Evolutionary conservation across 2,888 invertebrate genomes (phyloP), one percentile per base, ranked within the genome.

Genomic region (Slavum lentiscoides): DNA sequence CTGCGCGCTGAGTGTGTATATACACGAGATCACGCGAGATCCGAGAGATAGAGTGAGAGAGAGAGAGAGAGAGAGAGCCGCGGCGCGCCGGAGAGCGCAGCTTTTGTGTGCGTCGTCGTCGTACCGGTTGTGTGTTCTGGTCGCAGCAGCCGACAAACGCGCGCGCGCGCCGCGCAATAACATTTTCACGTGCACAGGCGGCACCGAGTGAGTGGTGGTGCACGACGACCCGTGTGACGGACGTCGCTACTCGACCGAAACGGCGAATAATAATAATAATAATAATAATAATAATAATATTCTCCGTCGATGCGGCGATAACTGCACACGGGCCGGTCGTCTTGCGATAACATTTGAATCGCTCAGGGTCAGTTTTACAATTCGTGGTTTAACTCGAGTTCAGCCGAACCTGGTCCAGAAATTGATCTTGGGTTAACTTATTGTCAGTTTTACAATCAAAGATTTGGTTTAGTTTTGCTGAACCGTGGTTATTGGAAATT

Each of bases 1-100:
- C 74, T 75, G 66, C 66, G 43, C n/a, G 13, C 6, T 19, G 59
- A 3, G 58, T 15, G 55, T 39, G n/a, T 55, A 58, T 75, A 43
- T 58, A 72, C 23, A 61, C 69, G 58, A 80, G 80, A 80, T 80
- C 80, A 80, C 72, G 80, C 62, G 62, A 70, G 80, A 80, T 80
- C 39, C 37, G 37, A 66, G 39, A 58, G 80, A 80, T 80, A 72
- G 72, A 70, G 68, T 62, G 77, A 53, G 37, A n/a, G 59, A 43
- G 43, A 43, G 43, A 72, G 72, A 70, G 68, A 69, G 77, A 62
- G 37, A n/a, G 59, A 43, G 43, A 43, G 43, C 30, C 1, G 30
- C 30, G 30, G 30, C 30, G 30, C 30, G 30, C 30, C 30, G 30
- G 30, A 30, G 30, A 30, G 23, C 49, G 66, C 59, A 7, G 72